phyloP scores from a whole-genome alignment of 2,888 invertebrate genomes.

The Trypoxylon attenuatum region DNA sequence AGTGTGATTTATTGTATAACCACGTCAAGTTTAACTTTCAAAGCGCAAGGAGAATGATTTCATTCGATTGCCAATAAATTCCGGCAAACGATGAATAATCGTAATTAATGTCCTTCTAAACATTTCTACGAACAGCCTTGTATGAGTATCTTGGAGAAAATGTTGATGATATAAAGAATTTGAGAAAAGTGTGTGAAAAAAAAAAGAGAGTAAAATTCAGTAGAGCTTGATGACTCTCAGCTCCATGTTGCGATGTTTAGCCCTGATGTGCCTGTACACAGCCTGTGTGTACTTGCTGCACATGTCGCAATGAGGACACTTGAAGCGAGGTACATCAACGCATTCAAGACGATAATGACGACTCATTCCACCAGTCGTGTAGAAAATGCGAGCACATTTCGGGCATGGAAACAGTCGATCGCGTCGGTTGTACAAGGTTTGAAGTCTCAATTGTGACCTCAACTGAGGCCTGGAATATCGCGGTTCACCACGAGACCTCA shows the following conservation, averaged over 20 bases:
- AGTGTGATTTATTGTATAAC: too few species aligned
- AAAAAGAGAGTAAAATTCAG: conserved; percentile 35
- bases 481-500: conserved; percentile 40
- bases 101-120: too few species aligned
- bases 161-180: too few species aligned
- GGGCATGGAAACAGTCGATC: conserved; percentile 62
- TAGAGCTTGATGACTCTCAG: conserved; percentile 59
- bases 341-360: conserved; percentile 64
- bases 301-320: conserved; percentile 64
- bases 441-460: background rate
- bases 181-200: too few species aligned
- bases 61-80: too few species aligned
- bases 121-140: too few species aligned
- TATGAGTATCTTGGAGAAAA: too few species aligned
- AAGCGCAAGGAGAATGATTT: too few species aligned
- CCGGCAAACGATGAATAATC: too few species aligned
- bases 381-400: conserved; percentile 59
- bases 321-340: conserved; percentile 63
- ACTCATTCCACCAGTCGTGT: conserved; percentile 59
- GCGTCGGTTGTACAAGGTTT: too few species aligned
- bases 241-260: conserved; percentile 60
- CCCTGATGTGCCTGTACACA: conserved; percentile 59
- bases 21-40: too few species aligned
- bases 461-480: conserved; percentile 31
- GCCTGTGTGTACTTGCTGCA: conserved; percentile 62